Evolutionary conservation across 2,113 vertebrate species (phyloP), one percentile per base, ranked within the genome.

Genomic region (Triplophysa siluroides): DNA sequence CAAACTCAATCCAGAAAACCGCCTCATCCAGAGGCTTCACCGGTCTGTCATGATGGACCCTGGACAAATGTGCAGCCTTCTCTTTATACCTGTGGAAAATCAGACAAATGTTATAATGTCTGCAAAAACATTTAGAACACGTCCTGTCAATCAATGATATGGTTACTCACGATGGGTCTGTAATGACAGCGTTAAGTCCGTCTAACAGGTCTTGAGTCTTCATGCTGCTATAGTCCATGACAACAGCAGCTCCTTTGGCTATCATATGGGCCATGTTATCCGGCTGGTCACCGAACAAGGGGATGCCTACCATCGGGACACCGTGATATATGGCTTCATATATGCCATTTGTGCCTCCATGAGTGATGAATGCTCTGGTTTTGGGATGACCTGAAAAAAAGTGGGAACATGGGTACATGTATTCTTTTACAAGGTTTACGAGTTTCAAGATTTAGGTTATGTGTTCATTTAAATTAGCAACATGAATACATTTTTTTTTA

Each of bases 281-380:
- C 0, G 91, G 92, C 87, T 98, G 96, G 47, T 98, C 96, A 0
- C 66, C 93, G 43, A 97, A 97, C 80, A 97, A 24, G 18, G 97
- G 96, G 19, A 97, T 88, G 4, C 95, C 97, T 75, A 98, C 92
- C 92, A 98, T 92, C 0, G 96, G 97, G 24, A 97, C 83, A 0
- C 94, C 94, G 0, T 98, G 95, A 83, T 96, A 97, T 85, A 98
- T 98, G 29, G 95, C 96, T 89, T 98, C 96, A 19, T 97, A 98
- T 60, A 98, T 90, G 0, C 96, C 95, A 23, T 98, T 98, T n/a
- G 95, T 93, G 61, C 97, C 96, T 14, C 96, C 96, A 0, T 98
- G 95, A 50, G 95, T 97, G 78, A 98, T 92, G 72, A 98, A 98
- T 10, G 93, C 96, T 89, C 88, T 95, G 2, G 95, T 90, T 89